Percentiles rank a stretch among this genome's conserved stretches.
phyloP scores from a whole-genome alignment of 2,113 vertebrate species.

The Labrus mixtus region DNA sequence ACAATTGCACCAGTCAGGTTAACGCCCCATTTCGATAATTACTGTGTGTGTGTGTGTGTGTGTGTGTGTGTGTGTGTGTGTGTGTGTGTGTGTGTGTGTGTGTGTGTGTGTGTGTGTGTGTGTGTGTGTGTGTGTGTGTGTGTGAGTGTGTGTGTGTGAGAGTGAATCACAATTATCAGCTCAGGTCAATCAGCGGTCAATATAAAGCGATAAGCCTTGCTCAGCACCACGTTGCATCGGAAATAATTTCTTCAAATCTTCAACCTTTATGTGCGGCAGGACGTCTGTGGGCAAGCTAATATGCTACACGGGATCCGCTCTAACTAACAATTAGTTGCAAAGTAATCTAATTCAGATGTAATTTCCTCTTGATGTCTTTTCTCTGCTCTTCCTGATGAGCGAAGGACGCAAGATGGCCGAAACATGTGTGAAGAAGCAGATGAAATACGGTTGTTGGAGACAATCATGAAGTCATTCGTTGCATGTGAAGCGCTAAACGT shows the following conservation, averaged over 20 bases:
- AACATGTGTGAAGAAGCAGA: slow-evolving; percentile 11
- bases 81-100: too few relatives aligned
- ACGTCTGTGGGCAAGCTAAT: slow-evolving; percentile 69
- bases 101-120: too few relatives aligned
- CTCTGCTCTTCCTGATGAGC: slow-evolving; percentile 19
- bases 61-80: background rate
- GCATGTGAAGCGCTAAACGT: background rate
- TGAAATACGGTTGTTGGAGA: too few relatives aligned
- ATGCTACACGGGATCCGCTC: slow-evolving; percentile 50
- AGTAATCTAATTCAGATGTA: slow-evolving; percentile 69
- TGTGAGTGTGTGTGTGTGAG: too few relatives aligned
- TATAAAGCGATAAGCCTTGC: slow-evolving; percentile 40
- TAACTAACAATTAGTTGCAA: slow-evolving; percentile 69
- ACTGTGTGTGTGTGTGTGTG: background rate
- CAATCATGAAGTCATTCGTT: background rate
- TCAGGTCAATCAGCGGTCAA: slow-evolving; percentile 42
- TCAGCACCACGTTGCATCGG: slow-evolving; percentile 24
- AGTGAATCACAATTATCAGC: slow-evolving; percentile 34
- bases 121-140: too few relatives aligned
- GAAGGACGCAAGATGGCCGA: slow-evolving; percentile 32
- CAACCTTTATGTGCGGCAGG: slow-evolving; percentile 54
- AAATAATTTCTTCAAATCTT: slow-evolving; percentile 60
- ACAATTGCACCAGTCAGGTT: too few relatives aligned
- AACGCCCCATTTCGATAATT: too few relatives aligned
- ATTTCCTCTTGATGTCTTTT: slow-evolving; percentile 68